These are phyloP conservation scores for Oxygymnocypris stewartii DNA, from an alignment of 2,113 vertebrate genomes.

Conservation along the genomic window DNA sequence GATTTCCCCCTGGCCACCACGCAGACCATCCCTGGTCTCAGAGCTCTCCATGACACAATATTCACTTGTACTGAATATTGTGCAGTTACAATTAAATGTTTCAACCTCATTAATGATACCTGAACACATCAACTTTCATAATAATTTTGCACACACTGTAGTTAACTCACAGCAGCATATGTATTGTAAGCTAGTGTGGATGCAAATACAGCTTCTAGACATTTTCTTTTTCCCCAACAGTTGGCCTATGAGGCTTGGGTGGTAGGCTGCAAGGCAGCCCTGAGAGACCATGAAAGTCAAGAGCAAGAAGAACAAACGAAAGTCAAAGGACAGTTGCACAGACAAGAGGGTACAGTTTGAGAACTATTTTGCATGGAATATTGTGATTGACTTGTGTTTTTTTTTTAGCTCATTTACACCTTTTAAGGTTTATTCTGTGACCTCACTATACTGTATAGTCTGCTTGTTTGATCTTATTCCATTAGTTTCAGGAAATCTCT, in stretches of 20 bases:
- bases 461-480: background rate
- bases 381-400: background rate
- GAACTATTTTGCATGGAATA: background rate
- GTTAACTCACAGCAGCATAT: background rate
- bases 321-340: slow-evolving; percentile 58
- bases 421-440: background rate
- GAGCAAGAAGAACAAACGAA: slow-evolving; percentile 64
- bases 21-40: too few species aligned
- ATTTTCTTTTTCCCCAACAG: slow-evolving; percentile 54
- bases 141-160: too few species aligned
- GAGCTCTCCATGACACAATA: too few species aligned
- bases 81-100: too few species aligned
- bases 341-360: slow-evolving; percentile 61
- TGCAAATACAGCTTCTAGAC: slow-evolving; percentile 15
- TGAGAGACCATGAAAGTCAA: slow-evolving; percentile 71
- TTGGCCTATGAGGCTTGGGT: slow-evolving; percentile 78
- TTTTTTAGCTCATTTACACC: background rate
- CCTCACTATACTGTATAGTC: background rate
- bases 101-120: too few species aligned
- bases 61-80: too few species aligned
- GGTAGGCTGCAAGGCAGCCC: slow-evolving; percentile 71
- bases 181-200: background rate
- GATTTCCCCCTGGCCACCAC: too few species aligned
- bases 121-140: too few species aligned
- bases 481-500: background rate